phyloP scores from a whole-genome alignment of 2,888 invertebrate species.

The Acronicta alni region DNA sequence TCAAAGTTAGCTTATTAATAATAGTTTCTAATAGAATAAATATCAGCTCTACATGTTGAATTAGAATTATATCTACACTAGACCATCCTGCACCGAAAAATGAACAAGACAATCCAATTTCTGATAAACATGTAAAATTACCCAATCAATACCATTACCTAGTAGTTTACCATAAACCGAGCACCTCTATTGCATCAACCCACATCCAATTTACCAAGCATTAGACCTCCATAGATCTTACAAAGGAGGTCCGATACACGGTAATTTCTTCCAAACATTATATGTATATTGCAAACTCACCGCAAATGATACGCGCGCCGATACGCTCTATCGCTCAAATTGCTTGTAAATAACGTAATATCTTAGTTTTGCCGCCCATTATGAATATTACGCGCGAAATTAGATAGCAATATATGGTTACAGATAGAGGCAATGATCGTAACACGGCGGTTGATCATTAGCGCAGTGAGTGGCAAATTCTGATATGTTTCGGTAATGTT shows the following conservation, averaged over 20 bases:
- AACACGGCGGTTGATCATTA: constrained; percentile 14
- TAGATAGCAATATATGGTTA: constrained; percentile 45
- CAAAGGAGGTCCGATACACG: constrained; percentile 22
- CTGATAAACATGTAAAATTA: neutral
- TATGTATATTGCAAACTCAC: constrained; percentile 44
- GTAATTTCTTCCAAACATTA: constrained; percentile 30
- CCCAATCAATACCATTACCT: neutral
- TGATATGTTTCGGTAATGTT: neutral
- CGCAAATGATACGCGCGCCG: constrained; percentile 48
- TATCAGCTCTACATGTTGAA: too few species aligned
- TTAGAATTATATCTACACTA: neutral
- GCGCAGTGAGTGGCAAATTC: constrained; percentile 25
- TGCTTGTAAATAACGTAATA: constrained; percentile 52
- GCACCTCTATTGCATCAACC: too few species aligned
- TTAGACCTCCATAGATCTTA: neutral
- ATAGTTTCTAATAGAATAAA: too few species aligned
- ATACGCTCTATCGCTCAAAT: constrained; percentile 44
- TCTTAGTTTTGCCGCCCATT: constrained; percentile 43
- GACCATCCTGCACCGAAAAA: too few species aligned
- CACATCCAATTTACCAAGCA: neutral
- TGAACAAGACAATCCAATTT: too few species aligned
- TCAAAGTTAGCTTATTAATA: neutral
- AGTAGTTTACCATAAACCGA: constrained; percentile 2
- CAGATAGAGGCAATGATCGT: constrained; percentile 36
- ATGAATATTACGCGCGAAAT: constrained; percentile 47